These are phyloP conservation scores for Morpho deidamia DNA, from an alignment of 2,888 invertebrate species.

Conservation along the genomic window DNA sequence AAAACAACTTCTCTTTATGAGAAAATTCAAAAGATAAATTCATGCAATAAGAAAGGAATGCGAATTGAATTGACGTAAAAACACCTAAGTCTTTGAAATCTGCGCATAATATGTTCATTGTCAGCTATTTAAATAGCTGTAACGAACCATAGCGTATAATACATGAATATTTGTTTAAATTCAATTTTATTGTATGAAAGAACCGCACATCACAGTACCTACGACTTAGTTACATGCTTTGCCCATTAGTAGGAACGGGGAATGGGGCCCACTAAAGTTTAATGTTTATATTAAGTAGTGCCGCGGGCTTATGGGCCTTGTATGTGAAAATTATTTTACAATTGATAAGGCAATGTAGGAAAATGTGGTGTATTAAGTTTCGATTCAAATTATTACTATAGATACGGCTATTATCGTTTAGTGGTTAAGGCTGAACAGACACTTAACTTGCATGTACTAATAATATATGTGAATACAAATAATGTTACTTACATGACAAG, in stretches of 20 bases:
- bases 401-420: constrained; percentile 19
- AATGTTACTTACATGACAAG: too few relatives aligned
- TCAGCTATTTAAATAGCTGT: constrained; percentile 6
- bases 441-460: background rate
- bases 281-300: constrained; percentile 61
- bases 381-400: constrained; percentile 16
- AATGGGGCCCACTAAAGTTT: constrained; percentile 57
- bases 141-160: constrained; percentile 6
- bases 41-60: too few relatives aligned
- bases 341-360: constrained; percentile 22
- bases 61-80: too few relatives aligned
- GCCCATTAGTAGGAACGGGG: constrained; percentile 63
- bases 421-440: constrained; percentile 12
- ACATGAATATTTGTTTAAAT: constrained; percentile 22
- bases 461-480: too few relatives aligned
- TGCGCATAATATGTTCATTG: background rate
- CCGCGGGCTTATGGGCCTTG: constrained; percentile 24
- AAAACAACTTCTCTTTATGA: background rate
- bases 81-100: too few relatives aligned
- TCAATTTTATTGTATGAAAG: constrained; percentile 44
- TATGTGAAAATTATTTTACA: constrained; percentile 32
- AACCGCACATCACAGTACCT: constrained; percentile 40
- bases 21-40: too few relatives aligned
- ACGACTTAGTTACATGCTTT: constrained; percentile 66
- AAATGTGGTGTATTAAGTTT: constrained; percentile 15